phyloP scores from a whole-genome alignment of 1,140 invertebrate species.

The Zaprionus ornatus region DNA sequence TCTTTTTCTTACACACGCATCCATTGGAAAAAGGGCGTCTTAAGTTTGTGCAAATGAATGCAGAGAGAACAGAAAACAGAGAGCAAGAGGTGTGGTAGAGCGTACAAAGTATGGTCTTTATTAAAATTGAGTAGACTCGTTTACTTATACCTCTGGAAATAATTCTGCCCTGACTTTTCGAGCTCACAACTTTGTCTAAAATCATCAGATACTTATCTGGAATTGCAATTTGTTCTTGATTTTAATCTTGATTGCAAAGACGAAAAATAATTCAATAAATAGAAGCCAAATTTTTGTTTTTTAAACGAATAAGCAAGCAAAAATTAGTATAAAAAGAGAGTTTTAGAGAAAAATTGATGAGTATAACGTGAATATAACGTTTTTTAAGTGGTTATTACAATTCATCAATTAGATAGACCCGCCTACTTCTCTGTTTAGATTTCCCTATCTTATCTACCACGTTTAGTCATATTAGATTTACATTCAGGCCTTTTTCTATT shows the following conservation, averaged over 20 bases:
- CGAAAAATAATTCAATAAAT: too few relatives aligned
- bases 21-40: neutral
- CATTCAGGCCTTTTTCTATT: neutral
- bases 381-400: too few relatives aligned
- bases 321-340: too few relatives aligned
- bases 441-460: neutral
- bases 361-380: too few relatives aligned
- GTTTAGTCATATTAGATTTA: neutral
- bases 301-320: too few relatives aligned
- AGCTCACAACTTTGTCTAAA: neutral
- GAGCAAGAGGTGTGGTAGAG: neutral
- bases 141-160: neutral
- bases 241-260: too few relatives aligned
- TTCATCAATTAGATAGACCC: neutral
- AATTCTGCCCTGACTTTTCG: neutral
- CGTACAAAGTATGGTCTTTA: neutral
- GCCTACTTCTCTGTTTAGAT: neutral
- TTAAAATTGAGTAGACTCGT: neutral
- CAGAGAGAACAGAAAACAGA: neutral
- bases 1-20: neutral
- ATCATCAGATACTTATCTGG: neutral
- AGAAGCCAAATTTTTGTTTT: too few relatives aligned
- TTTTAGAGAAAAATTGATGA: too few relatives aligned
- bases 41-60: neutral
- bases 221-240: too few relatives aligned